Evolutionary conservation across 2,888 invertebrate species (phyloP).

Genomic region (Athalia circularis): DNA sequence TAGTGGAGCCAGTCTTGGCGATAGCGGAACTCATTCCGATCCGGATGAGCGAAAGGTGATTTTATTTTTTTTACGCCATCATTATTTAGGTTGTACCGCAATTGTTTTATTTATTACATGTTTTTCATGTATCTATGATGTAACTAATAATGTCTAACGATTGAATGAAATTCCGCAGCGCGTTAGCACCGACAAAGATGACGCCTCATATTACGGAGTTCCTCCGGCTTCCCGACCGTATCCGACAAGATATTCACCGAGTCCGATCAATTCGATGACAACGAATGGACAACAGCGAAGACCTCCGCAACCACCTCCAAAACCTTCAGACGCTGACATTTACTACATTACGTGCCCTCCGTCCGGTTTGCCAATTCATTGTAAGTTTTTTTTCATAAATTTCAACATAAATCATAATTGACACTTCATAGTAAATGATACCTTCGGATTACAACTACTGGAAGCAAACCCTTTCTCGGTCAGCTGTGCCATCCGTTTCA

Average conservation of each 20-base stretch:
- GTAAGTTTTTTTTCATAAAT: conserved; percentile 63
- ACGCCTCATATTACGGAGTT: conserved; percentile 74
- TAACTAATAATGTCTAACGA: background rate
- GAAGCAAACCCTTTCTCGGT: no score
- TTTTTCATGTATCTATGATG: background rate
- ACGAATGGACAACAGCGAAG: conserved; percentile 58
- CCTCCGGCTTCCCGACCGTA: conserved; percentile 77
- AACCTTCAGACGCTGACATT: conserved; percentile 67
- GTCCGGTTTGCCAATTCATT: conserved; percentile 75
- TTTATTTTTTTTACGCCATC: background rate
- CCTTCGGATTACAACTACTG: no score
- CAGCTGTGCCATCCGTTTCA: no score
- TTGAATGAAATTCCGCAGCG: conserved; percentile 13
- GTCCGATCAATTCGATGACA: conserved; percentile 58
- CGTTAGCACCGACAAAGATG: conserved; percentile 59
- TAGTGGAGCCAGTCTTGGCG: conserved; percentile 87
- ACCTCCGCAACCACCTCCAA: conserved; percentile 65
- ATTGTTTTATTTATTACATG: background rate
- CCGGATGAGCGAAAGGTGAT: conserved; percentile 82
- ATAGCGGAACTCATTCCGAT: conserved; percentile 91
- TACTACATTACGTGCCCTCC: conserved; percentile 77
- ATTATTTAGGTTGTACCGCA: background rate
- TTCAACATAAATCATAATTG: background rate
- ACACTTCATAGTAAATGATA: background rate
- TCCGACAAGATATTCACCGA: conserved; percentile 65